A percentile compares a stretch with the other conserved stretches of the same genome.
Conservation (phyloP, 2,888 invertebrate species). For the Syrphus vitripennis region DNA sequence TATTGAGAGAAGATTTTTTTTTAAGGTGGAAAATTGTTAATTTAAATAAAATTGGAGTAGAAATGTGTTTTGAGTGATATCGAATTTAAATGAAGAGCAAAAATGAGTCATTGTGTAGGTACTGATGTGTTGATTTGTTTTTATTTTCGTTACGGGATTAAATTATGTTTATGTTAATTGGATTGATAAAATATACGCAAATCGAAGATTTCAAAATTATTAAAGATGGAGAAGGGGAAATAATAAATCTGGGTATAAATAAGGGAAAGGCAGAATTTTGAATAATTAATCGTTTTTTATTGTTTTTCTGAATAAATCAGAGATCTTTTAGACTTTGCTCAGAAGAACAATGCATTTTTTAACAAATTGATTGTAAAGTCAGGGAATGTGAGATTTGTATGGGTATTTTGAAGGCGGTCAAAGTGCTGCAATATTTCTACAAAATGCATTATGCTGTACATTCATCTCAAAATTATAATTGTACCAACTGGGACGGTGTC, state of each 20-base stretch:
- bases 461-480: no score
- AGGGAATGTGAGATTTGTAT: no score
- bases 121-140: background rate
- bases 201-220: background rate
- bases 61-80: slow-evolving; percentile 28
- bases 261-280: background rate
- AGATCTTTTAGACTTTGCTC: no score
- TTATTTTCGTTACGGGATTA: background rate
- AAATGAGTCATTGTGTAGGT: slow-evolving; percentile 19
- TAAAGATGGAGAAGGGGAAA: background rate
- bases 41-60: slow-evolving; percentile 7
- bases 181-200: background rate
- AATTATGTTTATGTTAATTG: background rate
- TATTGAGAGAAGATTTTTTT: slow-evolving; percentile 6
- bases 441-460: no score
- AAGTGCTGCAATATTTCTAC: no score
- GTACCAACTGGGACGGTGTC: no score
- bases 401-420: no score
- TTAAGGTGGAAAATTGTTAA: background rate
- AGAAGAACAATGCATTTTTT: no score
- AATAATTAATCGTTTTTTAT: background rate
- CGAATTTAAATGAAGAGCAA: background rate
- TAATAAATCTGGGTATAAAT: background rate
- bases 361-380: no score
- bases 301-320: background rate